Evolutionary conservation across 2,888 invertebrate species (phyloP), one percentile per base, ranked within the genome.

Genomic region (Erebia aethiops): DNA sequence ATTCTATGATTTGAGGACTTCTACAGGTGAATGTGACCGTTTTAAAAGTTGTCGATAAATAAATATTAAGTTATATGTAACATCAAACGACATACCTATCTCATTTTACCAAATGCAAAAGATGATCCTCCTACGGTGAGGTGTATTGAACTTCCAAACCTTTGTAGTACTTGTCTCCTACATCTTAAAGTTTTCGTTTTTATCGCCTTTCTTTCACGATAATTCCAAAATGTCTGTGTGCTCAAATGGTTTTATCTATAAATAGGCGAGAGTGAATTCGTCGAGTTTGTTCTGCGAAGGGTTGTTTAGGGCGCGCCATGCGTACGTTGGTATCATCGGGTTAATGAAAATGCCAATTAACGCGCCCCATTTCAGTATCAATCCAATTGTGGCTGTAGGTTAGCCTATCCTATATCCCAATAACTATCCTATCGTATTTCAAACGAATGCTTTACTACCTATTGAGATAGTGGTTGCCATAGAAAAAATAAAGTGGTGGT

Each of bases 251-350:
- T 46, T 11, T 46, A 13, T 60, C 60, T 46, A 61, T 46, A 61
- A 61, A 61, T 61, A 61, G 46, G 21, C 43, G 18, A 21, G 18
- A 71, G 58, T 56, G 16, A 69, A 69, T 69, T 71, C 21, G 69
- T 41, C 46, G 18, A 63, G 68, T 63, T 63, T 56, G 57, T 46
- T 63, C 43, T 61, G 57, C 63, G 49, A 46, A 57, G 63, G 69
- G 69, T 63, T 57, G 56, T 69, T 69, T 18, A 35, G 69, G 63
- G 69, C 56, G 43, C 46, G 63, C 56, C 63, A 56, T 49, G 26
- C 63, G 35, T 46, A 43, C 43, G 43, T 61, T 26, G 21, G 49
- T 63, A 26, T 13, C 43, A 61, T 62, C 14, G 21, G 46, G 21
- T 49, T 62, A 62, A 62, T 51, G 63, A 63, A 63, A 63, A 51